These are phyloP conservation scores for Trematomus bernacchii DNA, from an alignment of 2,797 vertebrate species.

Conservation along the genomic window DNA sequence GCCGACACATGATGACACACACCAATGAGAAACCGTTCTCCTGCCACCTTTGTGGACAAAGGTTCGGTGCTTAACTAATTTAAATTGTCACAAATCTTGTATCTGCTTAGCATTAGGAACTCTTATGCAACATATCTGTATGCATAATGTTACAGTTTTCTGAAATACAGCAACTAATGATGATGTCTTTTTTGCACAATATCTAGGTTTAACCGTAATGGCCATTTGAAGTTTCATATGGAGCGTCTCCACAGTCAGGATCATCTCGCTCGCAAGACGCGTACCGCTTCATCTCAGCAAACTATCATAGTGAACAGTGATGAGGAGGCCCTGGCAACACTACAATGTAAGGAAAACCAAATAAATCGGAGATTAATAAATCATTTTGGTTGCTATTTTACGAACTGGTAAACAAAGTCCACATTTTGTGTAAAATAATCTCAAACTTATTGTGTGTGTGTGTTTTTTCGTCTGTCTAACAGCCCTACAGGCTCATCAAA, in stretches of 20 bases:
- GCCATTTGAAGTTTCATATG: conserved; percentile 98
- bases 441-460: conserved; percentile 4
- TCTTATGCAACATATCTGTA: background rate
- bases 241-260: conserved; percentile 94
- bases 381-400: background rate
- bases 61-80: conserved; percentile 78
- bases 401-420: background rate
- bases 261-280: conserved; percentile 71
- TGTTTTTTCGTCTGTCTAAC: conserved; percentile 52
- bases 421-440: background rate
- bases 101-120: background rate
- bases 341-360: conserved; percentile 88
- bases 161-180: background rate
- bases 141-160: background rate
- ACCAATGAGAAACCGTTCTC: conserved; percentile 98
- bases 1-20: conserved; percentile 96
- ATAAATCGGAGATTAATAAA: background rate
- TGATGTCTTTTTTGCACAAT: background rate
- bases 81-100: background rate
- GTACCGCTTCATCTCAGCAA: conserved; percentile 81
- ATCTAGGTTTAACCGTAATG: conserved; percentile 95
- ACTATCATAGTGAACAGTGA: conserved; percentile 94
- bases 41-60: conserved; percentile 95
- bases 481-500: conserved; percentile 90
- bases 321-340: conserved; percentile 91